Conservation (phyloP, 2,113 vertebrate genomes). For the Hippocampus barbouri region DNA sequence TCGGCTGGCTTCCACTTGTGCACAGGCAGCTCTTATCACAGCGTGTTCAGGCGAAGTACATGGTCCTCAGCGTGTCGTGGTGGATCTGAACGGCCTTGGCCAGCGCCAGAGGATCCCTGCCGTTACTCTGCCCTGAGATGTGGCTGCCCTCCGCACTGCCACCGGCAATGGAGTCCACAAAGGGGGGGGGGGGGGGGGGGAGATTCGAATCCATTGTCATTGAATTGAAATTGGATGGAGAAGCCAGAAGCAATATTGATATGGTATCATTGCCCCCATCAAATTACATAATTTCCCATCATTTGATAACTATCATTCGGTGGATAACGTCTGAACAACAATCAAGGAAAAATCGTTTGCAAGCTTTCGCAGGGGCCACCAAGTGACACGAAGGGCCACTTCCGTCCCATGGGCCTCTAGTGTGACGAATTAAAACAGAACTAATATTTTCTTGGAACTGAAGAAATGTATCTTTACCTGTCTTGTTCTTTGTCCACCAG, state of each 20-base stretch:
- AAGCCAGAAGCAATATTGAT: neutral
- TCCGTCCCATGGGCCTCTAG: too few relatives aligned
- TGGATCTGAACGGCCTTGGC: conserved; percentile 76
- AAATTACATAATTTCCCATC: too few relatives aligned
- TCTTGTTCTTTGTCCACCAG: conserved; percentile 99
- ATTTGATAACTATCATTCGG: too few relatives aligned
- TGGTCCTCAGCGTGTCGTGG: conserved; percentile 75
- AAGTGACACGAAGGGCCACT: too few relatives aligned
- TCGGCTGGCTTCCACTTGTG: conserved; percentile 79
- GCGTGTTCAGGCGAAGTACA: conserved; percentile 71
- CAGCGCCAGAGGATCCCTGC: conserved; percentile 69
- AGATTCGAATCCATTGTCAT: too few relatives aligned
- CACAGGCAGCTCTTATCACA: conserved; percentile 79
- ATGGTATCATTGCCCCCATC: too few relatives aligned
- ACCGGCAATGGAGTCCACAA: neutral
- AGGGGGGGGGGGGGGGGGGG: neutral
- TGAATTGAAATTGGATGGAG: neutral
- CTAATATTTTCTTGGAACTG: neutral
- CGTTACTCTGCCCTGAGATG: conserved; percentile 75
- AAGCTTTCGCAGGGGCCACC: too few relatives aligned
- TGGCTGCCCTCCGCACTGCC: conserved; percentile 74
- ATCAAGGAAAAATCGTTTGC: too few relatives aligned
- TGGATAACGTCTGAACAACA: too few relatives aligned
- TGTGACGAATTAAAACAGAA: too few relatives aligned
- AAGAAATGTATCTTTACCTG: conserved; percentile 75